phyloP scores from a whole-genome alignment of 2,888 invertebrate genomes.

The Dryadula phaetusa region DNA sequence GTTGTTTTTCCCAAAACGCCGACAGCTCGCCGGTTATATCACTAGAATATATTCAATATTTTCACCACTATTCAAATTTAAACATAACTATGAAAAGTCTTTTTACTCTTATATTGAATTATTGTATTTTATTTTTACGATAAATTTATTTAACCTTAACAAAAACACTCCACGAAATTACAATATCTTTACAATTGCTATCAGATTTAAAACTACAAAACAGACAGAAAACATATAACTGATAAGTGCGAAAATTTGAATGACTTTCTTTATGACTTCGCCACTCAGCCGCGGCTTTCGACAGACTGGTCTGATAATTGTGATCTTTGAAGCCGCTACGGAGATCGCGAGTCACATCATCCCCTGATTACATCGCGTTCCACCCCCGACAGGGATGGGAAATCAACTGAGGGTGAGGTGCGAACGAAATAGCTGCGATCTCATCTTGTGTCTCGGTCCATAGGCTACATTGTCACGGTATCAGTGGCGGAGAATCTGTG shows the following conservation, averaged over 20 bases:
- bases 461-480: constrained; percentile 83
- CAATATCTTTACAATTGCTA: background rate
- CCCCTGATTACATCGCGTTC: constrained; percentile 83
- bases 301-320: constrained; percentile 83
- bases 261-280: constrained; percentile 76
- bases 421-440: constrained; percentile 76
- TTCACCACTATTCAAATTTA: constrained; percentile 47
- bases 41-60: constrained; percentile 46
- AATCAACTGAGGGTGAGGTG: constrained; percentile 46
- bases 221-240: background rate
- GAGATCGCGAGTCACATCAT: constrained; percentile 84
- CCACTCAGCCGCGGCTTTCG: constrained; percentile 79
- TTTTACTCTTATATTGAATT: background rate
- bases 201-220: constrained; percentile 49
- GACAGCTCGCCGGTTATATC: constrained; percentile 72
- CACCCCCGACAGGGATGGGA: constrained; percentile 74
- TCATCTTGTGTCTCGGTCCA: constrained; percentile 86
- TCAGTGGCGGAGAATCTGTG: constrained; percentile 70
- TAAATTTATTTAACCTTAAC: too few species aligned
- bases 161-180: background rate
- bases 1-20: constrained; percentile 86
- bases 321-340: constrained; percentile 82
- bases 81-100: constrained; percentile 30
- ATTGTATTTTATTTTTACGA: background rate
- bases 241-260: constrained; percentile 40